A percentile compares a stretch with the other conserved stretches of the same genome.
Conservation (phyloP, 2,888 invertebrate genomes). For the Aporophyla nigra region DNA sequence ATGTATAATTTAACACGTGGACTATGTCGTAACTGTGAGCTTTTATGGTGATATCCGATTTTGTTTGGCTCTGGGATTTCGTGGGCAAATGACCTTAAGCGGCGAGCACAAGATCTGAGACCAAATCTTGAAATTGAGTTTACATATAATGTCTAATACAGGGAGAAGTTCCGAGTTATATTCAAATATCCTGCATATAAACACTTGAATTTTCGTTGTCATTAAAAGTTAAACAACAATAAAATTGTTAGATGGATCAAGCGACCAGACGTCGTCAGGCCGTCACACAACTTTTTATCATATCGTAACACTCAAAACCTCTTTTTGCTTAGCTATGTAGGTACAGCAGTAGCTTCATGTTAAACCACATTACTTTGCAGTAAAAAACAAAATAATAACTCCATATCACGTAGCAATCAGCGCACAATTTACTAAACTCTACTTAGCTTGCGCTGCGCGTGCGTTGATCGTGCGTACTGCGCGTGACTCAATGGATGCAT, state of each 20-base stretch:
- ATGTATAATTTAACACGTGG: conserved; percentile 78
- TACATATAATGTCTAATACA: neutral
- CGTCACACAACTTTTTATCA: conserved; percentile 16
- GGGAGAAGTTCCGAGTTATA: neutral
- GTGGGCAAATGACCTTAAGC: conserved; percentile 34
- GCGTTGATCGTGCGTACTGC: conserved; percentile 81
- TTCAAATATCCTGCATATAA: neutral
- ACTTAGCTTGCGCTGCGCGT: conserved; percentile 85
- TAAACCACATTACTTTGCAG: conserved; percentile 60
- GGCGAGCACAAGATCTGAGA: conserved; percentile 1
- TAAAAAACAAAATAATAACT: conserved; percentile 67
- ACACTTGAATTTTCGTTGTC: neutral
- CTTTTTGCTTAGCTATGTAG: conserved; percentile 38
- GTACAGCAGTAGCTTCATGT: conserved; percentile 55
- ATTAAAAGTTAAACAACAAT: neutral
- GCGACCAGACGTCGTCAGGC: neutral
- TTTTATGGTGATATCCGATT: conserved; percentile 68
- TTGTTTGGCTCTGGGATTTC: conserved; percentile 56
- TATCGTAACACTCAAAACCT: conserved; percentile 21
- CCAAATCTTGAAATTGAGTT: neutral
- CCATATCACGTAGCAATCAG: conserved; percentile 79
- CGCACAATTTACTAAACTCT: conserved; percentile 79
- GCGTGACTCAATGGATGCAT: conserved; percentile 78
- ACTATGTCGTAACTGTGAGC: conserved; percentile 72
- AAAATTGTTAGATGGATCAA: conserved; percentile 3